Conservation (phyloP, 1,140 invertebrate genomes). For the Drosophila simulans region DNA sequence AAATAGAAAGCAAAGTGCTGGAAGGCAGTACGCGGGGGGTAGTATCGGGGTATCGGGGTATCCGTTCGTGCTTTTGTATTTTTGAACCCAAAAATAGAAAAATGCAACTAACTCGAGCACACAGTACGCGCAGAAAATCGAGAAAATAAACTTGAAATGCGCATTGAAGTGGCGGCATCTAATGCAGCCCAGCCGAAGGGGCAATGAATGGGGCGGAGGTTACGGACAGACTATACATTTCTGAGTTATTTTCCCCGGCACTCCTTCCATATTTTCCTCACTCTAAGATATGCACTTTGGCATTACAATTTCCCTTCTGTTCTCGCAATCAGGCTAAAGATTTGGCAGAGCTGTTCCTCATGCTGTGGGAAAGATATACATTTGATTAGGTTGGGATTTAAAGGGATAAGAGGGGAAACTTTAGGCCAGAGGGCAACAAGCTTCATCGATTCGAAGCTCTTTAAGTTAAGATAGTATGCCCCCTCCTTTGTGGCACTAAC, state of each 20-base stretch:
- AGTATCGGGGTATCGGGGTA: slow-evolving; percentile 16
- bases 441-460: slow-evolving; percentile 9
- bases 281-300: slow-evolving; percentile 35
- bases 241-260: slow-evolving; percentile 42
- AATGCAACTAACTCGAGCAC: slow-evolving; percentile 55
- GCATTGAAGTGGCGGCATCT: slow-evolving; percentile 75
- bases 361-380: not conserved
- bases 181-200: slow-evolving; percentile 70
- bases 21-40: slow-evolving; percentile 47
- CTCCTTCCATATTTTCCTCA: not conserved
- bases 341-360: slow-evolving; percentile 9
- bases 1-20: slow-evolving; percentile 78
- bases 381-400: slow-evolving; percentile 29
- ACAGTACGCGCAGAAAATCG: slow-evolving; percentile 26
- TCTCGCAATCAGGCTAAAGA: not conserved
- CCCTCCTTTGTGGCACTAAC: slow-evolving; percentile 45
- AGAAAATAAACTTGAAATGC: slow-evolving; percentile 61
- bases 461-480: not conserved
- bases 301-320: slow-evolving; percentile 14
- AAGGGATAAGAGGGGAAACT: not conserved
- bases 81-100: slow-evolving; percentile 80
- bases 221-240: slow-evolving; percentile 32
- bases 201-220: not conserved
- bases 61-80: slow-evolving; percentile 79
- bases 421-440: not conserved